Evolutionary conservation across 2,797 vertebrate species (phyloP).

Genomic region (Borostomias antarcticus): DNA sequence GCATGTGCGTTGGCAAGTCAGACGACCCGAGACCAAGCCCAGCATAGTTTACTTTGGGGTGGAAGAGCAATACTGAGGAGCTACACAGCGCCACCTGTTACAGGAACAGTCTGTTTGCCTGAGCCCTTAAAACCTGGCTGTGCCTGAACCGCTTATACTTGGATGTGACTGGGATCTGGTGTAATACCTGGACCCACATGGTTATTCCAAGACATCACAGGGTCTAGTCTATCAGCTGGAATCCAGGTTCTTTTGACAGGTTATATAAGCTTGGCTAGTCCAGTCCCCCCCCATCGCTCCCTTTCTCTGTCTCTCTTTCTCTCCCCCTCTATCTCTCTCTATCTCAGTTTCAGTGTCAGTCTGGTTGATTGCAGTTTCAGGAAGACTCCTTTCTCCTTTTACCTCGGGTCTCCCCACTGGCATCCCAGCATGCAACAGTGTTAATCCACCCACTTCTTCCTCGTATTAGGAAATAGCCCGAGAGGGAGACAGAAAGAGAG

Average conservation of each 20-base stretch:
- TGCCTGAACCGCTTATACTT: neutral
- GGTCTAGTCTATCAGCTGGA: neutral
- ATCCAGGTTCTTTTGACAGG: neutral
- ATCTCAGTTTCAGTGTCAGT: neutral
- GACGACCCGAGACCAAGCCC: no score
- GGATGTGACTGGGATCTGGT: neutral
- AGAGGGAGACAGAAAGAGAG: neutral
- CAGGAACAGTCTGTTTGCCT: neutral
- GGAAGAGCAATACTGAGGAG: no score
- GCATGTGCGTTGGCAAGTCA: no score
- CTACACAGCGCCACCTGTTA: no score
- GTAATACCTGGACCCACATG: no score
- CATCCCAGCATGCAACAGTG: conserved; percentile 8
- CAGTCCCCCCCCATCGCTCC: conserved; percentile 18
- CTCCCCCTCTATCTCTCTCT: neutral
- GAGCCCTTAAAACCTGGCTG: neutral
- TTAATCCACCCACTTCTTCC: neutral
- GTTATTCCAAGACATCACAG: neutral
- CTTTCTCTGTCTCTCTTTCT: conserved; percentile 11
- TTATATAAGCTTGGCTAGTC: conserved; percentile 38
- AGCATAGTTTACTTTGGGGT: no score
- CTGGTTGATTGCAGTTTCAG: neutral
- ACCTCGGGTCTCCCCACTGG: conserved; percentile 1
- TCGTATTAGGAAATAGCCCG: neutral
- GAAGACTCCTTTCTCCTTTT: neutral